Base-by-base conservation (phyloP, 2,888 invertebrate species). In the Philereme transversata region DNA sequence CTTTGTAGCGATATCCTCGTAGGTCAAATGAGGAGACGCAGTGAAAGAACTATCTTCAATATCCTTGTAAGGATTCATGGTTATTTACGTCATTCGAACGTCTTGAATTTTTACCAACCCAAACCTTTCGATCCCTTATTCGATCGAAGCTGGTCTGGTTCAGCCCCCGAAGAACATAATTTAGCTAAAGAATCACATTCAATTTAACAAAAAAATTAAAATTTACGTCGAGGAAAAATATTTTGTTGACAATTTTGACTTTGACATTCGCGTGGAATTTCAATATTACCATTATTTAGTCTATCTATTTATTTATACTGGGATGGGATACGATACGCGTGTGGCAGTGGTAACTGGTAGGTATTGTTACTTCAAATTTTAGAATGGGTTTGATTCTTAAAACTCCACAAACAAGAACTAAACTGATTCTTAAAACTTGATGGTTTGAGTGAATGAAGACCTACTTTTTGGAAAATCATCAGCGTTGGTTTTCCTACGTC, bases 1-100 rank as follows among this genome's bases (percentile, higher is more conserved):
- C 82, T 96, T 96, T 35, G 93, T 90, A 33, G 96, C 96, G 65
- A 97, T 95, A 71, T 91, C 90, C 65, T 89, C 91, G 60, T 92
- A 92, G 47, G 83, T 77, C 55, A 91, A 70, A 71, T 83, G 84
- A 68, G 86, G 82, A 69, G 88, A 78, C 58, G 84, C 74, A 57
- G 78, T 69, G 70, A 88, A 90, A 38, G 90, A 86, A 76, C 77
- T 86, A 62, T 90, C 90, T 72, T 90, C 90, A n/a, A 84, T 73
- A 76, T 90, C 90, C 79, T 88, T 91, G 74, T 91, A 91, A 9
- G 91, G 91, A 84, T 91, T 91, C 91, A 91, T 91, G 47, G 48
- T 62, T 64, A 44, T 48, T 61, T 36, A 58, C 22, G 50, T 57
- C 56, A 64, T 57, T 56, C 33, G 54, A 22, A 44, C 33, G 43